Conservation (phyloP, 2,113 vertebrate species). For the Gymnarchus niloticus region DNA sequence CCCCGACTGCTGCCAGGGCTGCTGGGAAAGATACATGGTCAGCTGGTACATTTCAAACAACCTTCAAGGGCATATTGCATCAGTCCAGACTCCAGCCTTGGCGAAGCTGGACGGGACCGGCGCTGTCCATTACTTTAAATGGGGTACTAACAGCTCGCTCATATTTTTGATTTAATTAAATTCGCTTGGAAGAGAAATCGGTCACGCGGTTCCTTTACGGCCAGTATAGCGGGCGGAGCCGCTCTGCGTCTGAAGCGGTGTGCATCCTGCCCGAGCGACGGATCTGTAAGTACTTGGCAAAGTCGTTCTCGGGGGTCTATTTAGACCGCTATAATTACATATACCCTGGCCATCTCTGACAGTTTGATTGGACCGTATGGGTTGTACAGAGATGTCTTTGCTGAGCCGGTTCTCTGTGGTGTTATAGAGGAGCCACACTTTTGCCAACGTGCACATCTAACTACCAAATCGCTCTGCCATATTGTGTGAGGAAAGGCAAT, state of each 20-base stretch:
- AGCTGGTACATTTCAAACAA: conserved; percentile 72
- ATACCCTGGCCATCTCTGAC: conserved; percentile 62
- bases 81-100: conserved; percentile 65
- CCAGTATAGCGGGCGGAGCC: conserved; percentile 43
- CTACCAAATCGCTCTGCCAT: conserved; percentile 12
- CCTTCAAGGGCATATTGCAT: conserved; percentile 70
- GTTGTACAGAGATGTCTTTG: conserved; percentile 60
- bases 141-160: conserved; percentile 71
- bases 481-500: conserved; percentile 12
- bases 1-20: not conserved
- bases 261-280: conserved; percentile 57
- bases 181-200: conserved; percentile 68
- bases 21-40: conserved; percentile 46
- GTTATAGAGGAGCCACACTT: conserved; percentile 32
- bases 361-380: conserved; percentile 58
- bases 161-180: conserved; percentile 79
- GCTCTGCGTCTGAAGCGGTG: not conserved
- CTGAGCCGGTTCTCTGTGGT: conserved; percentile 50
- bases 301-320: conserved; percentile 57
- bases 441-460: conserved; percentile 22
- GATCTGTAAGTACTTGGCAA: conserved; percentile 60
- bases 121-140: conserved; percentile 73
- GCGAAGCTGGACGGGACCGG: conserved; percentile 67
- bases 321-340: conserved; percentile 70
- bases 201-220: conserved; percentile 57